These are phyloP conservation scores for Musca domestica DNA, from an alignment of 1,140 invertebrate species.

Conservation along the genomic window DNA sequence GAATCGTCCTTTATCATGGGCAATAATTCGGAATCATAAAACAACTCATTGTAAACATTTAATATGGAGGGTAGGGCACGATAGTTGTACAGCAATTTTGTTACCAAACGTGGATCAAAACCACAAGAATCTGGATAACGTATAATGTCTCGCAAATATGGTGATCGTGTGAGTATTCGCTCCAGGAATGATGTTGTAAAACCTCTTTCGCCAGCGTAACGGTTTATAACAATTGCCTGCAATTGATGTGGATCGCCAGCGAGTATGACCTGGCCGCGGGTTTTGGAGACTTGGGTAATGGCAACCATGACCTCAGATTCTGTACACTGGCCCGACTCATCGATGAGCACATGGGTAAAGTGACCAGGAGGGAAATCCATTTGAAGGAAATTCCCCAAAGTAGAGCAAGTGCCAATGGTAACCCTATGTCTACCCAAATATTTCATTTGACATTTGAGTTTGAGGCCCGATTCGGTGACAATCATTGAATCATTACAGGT, in stretches of 20 bases:
- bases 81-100: constrained; percentile 73
- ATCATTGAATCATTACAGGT: constrained; percentile 46
- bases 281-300: constrained; percentile 57
- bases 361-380: constrained; percentile 68
- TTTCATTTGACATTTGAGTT: constrained; percentile 55
- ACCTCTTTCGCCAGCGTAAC: constrained; percentile 63
- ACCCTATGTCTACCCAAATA: constrained; percentile 71
- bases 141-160: constrained; percentile 66
- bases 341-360: constrained; percentile 85
- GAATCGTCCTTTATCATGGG: constrained; percentile 43
- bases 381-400: constrained; percentile 68
- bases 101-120: constrained; percentile 69
- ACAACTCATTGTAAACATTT: constrained; percentile 71
- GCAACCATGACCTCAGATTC: constrained; percentile 87
- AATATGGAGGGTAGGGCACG: constrained; percentile 78
- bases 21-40: constrained; percentile 65
- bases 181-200: constrained; percentile 70
- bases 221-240: constrained; percentile 76
- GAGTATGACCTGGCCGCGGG: constrained; percentile 70
- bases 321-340: constrained; percentile 88
- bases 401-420: constrained; percentile 78
- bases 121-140: constrained; percentile 53
- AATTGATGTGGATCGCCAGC: constrained; percentile 91
- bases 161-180: constrained; percentile 63
- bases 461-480: constrained; percentile 50